Evolutionary conservation across 2,888 invertebrate species (phyloP).

Genomic region (Drosophila lutescens): DNA sequence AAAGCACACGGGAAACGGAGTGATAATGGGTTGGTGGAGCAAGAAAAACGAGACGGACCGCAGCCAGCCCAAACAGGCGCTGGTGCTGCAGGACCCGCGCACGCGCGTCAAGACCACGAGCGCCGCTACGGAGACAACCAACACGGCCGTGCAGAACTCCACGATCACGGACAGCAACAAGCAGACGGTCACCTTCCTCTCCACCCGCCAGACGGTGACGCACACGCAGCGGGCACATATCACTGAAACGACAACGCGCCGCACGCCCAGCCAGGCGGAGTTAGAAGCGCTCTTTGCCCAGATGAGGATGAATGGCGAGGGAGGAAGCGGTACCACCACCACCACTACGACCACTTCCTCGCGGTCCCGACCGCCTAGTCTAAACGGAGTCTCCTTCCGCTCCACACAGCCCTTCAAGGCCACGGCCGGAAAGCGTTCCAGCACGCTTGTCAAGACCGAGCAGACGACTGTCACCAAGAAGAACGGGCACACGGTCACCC

Average conservation of each 20-base stretch:
- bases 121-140: conserved; percentile 77
- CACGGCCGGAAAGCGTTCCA: conserved; percentile 58
- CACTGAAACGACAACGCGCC: conserved; percentile 74
- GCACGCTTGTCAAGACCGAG: conserved; percentile 66
- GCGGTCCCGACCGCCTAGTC: conserved; percentile 46
- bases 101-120: conserved; percentile 75
- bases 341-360: conserved; percentile 29
- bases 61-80: conserved; percentile 38
- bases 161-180: conserved; percentile 75
- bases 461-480: conserved; percentile 76
- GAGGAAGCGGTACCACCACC: conserved; percentile 13
- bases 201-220: conserved; percentile 80
- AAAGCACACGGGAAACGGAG: conserved; percentile 2
- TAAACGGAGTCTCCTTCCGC: conserved; percentile 54
- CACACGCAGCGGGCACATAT: conserved; percentile 74
- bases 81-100: conserved; percentile 78
- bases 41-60: conserved; percentile 43
- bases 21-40: conserved; percentile 39
- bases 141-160: conserved; percentile 77
- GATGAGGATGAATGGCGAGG: conserved; percentile 47
- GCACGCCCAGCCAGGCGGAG: conserved; percentile 74
- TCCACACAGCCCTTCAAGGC: conserved; percentile 61
- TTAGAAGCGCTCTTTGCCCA: conserved; percentile 70
- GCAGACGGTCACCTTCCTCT: conserved; percentile 68
- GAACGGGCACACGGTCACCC: conserved; percentile 72